phyloP scores from a whole-genome alignment of 2,113 vertebrate species.

The Alosa alosa region DNA sequence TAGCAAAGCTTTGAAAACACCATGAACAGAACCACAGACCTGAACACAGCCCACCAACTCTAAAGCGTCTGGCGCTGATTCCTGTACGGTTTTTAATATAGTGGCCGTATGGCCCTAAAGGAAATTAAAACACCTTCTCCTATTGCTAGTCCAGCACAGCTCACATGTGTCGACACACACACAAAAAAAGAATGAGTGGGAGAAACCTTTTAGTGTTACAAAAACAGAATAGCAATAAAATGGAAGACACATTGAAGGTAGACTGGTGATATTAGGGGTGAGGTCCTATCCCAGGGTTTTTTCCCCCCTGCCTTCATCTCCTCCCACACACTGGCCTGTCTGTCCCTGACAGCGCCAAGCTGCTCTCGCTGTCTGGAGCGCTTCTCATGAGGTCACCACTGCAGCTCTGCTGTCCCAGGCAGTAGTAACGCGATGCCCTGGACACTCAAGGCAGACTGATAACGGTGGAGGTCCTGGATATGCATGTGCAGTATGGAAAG shows the following conservation, averaged over 20 bases:
- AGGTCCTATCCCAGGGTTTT: constrained; percentile 52
- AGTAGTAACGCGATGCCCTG: no score
- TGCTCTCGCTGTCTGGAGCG: constrained; percentile 42
- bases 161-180: neutral
- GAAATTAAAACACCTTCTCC: neutral
- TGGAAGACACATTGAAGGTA: neutral
- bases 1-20: neutral
- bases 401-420: constrained; percentile 13
- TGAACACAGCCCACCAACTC: neutral
- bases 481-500: neutral
- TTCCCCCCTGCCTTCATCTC: constrained; percentile 35
- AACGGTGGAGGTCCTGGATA: neutral
- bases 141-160: neutral
- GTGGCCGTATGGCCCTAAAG: neutral
- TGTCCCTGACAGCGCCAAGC: constrained; percentile 41
- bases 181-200: neutral
- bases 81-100: neutral
- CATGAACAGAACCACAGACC: neutral
- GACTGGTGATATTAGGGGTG: constrained; percentile 16
- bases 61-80: neutral
- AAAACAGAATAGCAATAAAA: neutral
- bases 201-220: neutral
- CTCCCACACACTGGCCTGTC: constrained; percentile 47
- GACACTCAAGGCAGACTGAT: neutral
- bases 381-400: constrained; percentile 64